Evolutionary conservation across 2,888 invertebrate genomes (phyloP), one percentile per base, ranked within the genome.

Genomic region (Criorhina ranunculi): DNA sequence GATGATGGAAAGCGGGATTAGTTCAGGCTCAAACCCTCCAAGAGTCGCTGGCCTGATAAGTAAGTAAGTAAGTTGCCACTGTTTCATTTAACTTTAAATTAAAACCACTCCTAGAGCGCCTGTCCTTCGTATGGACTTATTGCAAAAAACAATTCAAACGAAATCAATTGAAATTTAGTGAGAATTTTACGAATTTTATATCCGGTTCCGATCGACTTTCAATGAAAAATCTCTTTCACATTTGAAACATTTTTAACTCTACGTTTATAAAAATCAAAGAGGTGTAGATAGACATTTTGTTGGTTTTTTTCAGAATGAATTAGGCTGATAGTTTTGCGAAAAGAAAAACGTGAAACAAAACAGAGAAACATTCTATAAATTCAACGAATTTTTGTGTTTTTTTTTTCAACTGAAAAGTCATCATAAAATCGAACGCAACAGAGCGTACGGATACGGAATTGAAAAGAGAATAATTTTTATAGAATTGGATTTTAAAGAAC

Each of bases 151-250:
- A 12, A 29, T 1, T n/a, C 8, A 12, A 17, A 55, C 5, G 8
- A 15, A 55, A 55, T 55, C 17, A 55, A 55, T 35, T 55, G 15
- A 17, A 12, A 55, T 55, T 17, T 55, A 12, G 8, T 55, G 15
- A 35, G 17, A 15, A 29, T 7, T 53, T 31, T 35, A 15, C 17
- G 0, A 24, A 33, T 51, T 31, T 12, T 12, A 31, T 9, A 53
- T 15, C 29, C 19, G 29, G 29, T 49, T 15, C 29, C 19, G 29
- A 49, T 49, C 19, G n/a, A 0, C n/a, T n/a, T n/a, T 24, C 1
- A 5, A 51, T 53, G 29, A 9, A 53, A 53, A 15, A 53, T 31
- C 15, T 12, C 31, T 12, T 12, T 12, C 12, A 51, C 33, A 55
- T 11, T 33, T 3, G 15, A 35, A 55, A 17, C 5, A 33, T 35